Conservation (phyloP, 2,888 invertebrate species). For the Branchinecta sandiegonensis region DNA sequence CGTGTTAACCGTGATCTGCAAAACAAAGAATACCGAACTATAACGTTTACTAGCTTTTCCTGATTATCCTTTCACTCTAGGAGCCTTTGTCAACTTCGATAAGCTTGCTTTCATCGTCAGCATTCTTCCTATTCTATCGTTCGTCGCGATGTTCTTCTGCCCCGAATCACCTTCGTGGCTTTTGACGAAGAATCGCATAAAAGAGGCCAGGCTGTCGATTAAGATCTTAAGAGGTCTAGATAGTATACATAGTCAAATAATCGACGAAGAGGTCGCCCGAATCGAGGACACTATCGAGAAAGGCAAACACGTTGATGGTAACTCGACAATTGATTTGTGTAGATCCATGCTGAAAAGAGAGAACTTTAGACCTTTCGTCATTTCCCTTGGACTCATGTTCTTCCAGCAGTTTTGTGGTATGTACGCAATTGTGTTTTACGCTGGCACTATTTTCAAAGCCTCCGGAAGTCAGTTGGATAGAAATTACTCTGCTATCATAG, state of each 20-base stretch:
- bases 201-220: slow-evolving; percentile 1
- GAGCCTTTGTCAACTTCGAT: slow-evolving; percentile 21
- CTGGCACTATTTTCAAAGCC: slow-evolving; percentile 34
- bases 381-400: slow-evolving; percentile 33
- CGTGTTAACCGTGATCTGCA: no score
- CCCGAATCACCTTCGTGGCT: slow-evolving; percentile 17
- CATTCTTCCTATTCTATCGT: slow-evolving; percentile 13
- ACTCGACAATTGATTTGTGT: no score
- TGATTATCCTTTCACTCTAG: slow-evolving; percentile 13
- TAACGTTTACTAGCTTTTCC: neutral
- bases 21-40: no score
- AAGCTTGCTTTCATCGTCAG: slow-evolving; percentile 21
- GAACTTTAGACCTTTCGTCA: slow-evolving; percentile 31
- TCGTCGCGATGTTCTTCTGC: slow-evolving; percentile 9
- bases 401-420: slow-evolving; percentile 37
- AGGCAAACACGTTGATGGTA: no score
- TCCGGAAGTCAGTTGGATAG: slow-evolving; percentile 29
- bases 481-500: slow-evolving; percentile 26
- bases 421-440: slow-evolving; percentile 37
- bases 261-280: no score
- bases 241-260: no score
- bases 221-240: neutral
- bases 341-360: no score
- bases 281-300: no score
- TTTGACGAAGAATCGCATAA: neutral